A percentile compares a stretch with the other conserved stretches of the same genome.
Conservation (phyloP, 2,797 vertebrate species). For the Cryptoblepharus egeriae region DNA sequence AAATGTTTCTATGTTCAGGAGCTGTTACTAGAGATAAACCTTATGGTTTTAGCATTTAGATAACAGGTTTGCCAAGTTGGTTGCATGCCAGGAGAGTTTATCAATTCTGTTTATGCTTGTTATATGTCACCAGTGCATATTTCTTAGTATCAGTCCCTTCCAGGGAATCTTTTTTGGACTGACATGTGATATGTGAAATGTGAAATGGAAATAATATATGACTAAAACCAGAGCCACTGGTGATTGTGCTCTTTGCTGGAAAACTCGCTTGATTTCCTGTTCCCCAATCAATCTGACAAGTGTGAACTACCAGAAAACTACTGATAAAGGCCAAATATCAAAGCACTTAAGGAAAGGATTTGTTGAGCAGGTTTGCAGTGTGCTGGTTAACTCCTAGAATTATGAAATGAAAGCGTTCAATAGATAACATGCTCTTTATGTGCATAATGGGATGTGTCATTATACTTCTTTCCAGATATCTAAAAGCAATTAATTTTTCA, state of each 20-base stretch:
- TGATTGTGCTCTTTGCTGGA: not conserved
- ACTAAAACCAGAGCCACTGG: not conserved
- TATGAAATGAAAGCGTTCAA: not conserved
- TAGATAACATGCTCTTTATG: not conserved
- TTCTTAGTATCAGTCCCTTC: slow-evolving; percentile 32
- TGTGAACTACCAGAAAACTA: not conserved
- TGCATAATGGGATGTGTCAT: not conserved
- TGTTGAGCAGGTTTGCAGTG: not conserved
- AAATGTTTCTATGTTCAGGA: slow-evolving; percentile 26
- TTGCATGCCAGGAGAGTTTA: slow-evolving; percentile 30
- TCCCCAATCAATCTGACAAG: slow-evolving; percentile 24
- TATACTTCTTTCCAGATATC: too few relatives aligned
- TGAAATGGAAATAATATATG: slow-evolving; percentile 37
- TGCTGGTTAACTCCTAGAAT: not conserved
- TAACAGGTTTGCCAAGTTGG: slow-evolving; percentile 20
- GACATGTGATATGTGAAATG: slow-evolving; percentile 46
- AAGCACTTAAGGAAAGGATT: slow-evolving; percentile 6
- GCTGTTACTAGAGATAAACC: slow-evolving; percentile 26
- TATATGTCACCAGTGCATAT: slow-evolving; percentile 33
- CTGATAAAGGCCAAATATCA: slow-evolving; percentile 13
- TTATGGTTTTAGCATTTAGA: slow-evolving; percentile 13
- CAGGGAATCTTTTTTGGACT: not conserved
- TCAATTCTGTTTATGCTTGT: slow-evolving; percentile 10
- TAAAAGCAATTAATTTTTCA: not conserved
- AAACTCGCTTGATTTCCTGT: slow-evolving; percentile 15